A percentile compares a stretch with the other conserved stretches of the same genome.
Conservation (phyloP, 2,797 vertebrate genomes). For the Microcaecilia unicolor region DNA sequence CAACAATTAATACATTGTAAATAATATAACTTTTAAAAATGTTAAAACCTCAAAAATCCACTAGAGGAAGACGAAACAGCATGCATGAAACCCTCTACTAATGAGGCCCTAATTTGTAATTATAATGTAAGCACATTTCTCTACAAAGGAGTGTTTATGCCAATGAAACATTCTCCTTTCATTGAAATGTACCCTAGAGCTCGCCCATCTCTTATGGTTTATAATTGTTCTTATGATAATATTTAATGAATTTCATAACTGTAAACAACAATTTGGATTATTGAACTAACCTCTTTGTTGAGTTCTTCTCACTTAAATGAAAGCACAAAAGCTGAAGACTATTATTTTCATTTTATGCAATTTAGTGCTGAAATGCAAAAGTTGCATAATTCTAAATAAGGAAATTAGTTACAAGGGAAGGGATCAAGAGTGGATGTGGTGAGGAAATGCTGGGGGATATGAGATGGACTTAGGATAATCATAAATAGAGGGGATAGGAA, state of each 20-base stretch:
- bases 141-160: constrained; percentile 62
- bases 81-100: constrained; percentile 53
- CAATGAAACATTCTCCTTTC: constrained; percentile 41
- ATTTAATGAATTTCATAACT: constrained; percentile 33
- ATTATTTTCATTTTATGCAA: background rate
- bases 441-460: too few relatives aligned
- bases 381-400: background rate
- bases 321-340: constrained; percentile 1
- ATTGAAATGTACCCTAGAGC: constrained; percentile 35
- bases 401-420: background rate
- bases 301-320: constrained; percentile 10
- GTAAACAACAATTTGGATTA: constrained; percentile 36
- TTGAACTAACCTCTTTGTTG: constrained; percentile 11
- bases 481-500: too few relatives aligned
- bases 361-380: background rate
- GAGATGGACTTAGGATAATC: too few relatives aligned
- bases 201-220: constrained; percentile 45
- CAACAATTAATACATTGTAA: constrained; percentile 39
- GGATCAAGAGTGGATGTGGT: too few relatives aligned
- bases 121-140: constrained; percentile 53
- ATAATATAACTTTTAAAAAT: constrained; percentile 45
- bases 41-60: constrained; percentile 58
- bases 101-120: constrained; percentile 67
- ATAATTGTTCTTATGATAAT: constrained; percentile 27
- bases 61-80: constrained; percentile 53